phyloP scores from a whole-genome alignment of 2,888 invertebrate species.

The Hartigia nigra region DNA sequence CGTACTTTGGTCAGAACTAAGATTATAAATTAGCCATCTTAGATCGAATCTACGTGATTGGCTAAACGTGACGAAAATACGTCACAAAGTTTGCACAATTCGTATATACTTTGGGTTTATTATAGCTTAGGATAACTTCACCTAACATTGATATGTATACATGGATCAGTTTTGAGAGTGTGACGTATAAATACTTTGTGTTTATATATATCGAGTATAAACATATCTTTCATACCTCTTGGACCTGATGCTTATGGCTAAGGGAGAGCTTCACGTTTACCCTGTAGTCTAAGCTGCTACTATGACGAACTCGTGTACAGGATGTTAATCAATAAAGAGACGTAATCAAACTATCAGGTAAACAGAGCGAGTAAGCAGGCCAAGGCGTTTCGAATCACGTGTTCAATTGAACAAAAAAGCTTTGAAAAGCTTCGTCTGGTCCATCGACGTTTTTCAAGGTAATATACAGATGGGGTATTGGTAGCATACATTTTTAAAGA shows the following conservation, averaged over 20 bases:
- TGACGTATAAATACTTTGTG: too few relatives aligned
- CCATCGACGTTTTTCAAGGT: neutral
- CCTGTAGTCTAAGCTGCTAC: neutral
- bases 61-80: neutral
- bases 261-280: neutral
- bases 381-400: neutral
- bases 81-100: neutral
- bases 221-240: too few relatives aligned
- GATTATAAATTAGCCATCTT: neutral
- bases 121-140: too few relatives aligned
- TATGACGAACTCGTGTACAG: neutral
- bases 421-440: neutral
- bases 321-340: neutral
- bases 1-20: neutral
- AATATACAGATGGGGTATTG: neutral
- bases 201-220: too few relatives aligned
- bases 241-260: neutral
- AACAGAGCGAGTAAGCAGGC: neutral
- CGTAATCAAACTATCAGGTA: neutral
- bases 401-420: neutral
- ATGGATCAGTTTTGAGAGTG: too few relatives aligned
- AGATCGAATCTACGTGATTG: neutral
- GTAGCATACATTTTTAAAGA: neutral
- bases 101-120: too few relatives aligned
- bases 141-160: too few relatives aligned